A percentile compares a stretch with the other conserved stretches of the same genome.
Conservation (phyloP, 2,113 vertebrate genomes). For the Boleophthalmus pectinirostris region DNA sequence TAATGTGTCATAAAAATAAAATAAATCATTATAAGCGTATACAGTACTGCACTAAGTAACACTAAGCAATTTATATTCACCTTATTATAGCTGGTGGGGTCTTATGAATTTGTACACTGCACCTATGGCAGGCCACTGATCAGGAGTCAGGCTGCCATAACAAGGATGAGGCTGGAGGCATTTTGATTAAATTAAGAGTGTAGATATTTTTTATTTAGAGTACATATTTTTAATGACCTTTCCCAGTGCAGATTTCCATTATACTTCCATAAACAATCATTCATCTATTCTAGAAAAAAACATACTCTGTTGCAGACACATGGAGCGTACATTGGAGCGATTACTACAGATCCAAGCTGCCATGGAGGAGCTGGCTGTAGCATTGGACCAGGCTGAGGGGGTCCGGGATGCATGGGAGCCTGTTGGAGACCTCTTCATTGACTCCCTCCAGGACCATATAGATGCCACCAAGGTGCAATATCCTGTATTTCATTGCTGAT, state of each 20-base stretch:
- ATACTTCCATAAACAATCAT: background rate
- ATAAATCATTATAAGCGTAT: no score
- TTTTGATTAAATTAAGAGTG: background rate
- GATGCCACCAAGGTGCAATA: conserved; percentile 88
- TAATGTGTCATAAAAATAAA: no score
- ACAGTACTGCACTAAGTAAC: no score
- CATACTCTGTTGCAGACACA: conserved; percentile 76
- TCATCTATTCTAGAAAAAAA: background rate
- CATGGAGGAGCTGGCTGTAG: conserved; percentile 86
- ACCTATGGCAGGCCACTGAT: background rate
- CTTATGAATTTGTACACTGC: background rate
- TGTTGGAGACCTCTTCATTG: conserved; percentile 96
- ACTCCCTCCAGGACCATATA: conserved; percentile 95
- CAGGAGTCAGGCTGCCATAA: background rate
- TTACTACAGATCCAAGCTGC: conserved; percentile 89
- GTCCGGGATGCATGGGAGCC: conserved; percentile 92
- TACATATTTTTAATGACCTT: background rate
- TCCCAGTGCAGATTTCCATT: background rate
- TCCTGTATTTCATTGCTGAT: background rate
- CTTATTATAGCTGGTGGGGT: background rate
- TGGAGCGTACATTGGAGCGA: conserved; percentile 90
- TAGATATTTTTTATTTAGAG: no score
- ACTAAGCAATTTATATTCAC: no score
- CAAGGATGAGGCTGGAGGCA: background rate
- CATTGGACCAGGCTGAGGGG: conserved; percentile 89